Evolutionary conservation across 1,140 invertebrate genomes (phyloP).

Genomic region (Linepithema humile): DNA sequence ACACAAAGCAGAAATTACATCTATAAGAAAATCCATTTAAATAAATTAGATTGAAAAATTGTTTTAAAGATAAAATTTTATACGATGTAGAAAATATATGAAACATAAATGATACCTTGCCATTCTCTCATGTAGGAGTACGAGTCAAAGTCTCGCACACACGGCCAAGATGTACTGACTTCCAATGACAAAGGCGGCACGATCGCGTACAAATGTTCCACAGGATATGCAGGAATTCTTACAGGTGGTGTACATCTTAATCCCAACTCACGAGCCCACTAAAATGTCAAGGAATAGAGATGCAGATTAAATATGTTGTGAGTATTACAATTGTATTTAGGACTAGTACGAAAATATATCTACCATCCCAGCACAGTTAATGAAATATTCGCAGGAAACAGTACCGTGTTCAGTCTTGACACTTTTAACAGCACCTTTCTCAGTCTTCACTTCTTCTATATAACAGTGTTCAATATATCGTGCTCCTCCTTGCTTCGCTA

Average conservation of each 20-base stretch:
- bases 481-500: slow-evolving; percentile 87
- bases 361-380: slow-evolving; percentile 91
- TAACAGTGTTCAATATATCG: slow-evolving; percentile 87
- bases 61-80: background rate
- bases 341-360: slow-evolving; percentile 32
- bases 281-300: slow-evolving; percentile 31
- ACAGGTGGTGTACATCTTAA: slow-evolving; percentile 87
- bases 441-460: slow-evolving; percentile 86
- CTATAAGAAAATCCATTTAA: too few relatives aligned
- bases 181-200: slow-evolving; percentile 84
- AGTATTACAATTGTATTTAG: background rate
- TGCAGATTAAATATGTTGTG: background rate
- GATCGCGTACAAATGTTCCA: slow-evolving; percentile 89
- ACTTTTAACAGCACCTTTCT: slow-evolving; percentile 85
- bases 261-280: slow-evolving; percentile 89
- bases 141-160: slow-evolving; percentile 90
- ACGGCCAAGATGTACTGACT: slow-evolving; percentile 80
- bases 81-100: background rate
- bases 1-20: too few relatives aligned
- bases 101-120: slow-evolving; percentile 70
- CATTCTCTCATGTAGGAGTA: slow-evolving; percentile 87
- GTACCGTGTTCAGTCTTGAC: slow-evolving; percentile 87
- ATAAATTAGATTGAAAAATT: too few relatives aligned
- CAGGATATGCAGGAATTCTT: slow-evolving; percentile 89
- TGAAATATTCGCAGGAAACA: slow-evolving; percentile 89